A percentile compares a stretch with the other conserved stretches of the same genome.
Evolutionary conservation across 2,888 invertebrate genomes (phyloP).

Genomic region (Lydus trimaculatus): DNA sequence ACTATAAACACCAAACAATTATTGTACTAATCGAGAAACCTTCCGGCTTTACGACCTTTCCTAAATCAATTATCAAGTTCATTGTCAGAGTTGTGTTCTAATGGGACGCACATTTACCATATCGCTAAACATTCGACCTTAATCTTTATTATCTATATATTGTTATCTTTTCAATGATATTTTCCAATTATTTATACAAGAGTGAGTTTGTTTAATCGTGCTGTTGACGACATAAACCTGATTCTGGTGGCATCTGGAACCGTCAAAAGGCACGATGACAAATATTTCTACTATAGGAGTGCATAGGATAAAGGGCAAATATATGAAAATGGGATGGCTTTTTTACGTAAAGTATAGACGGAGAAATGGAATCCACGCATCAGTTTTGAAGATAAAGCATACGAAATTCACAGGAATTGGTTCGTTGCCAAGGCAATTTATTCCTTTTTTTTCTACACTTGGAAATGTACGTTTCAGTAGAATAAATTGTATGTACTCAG

Average conservation of each 20-base stretch:
- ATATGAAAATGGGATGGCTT: slow-evolving; percentile 59
- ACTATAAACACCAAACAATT: slow-evolving; percentile 33
- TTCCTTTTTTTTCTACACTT: slow-evolving; percentile 51
- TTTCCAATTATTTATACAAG: background rate
- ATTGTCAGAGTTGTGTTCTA: slow-evolving; percentile 28
- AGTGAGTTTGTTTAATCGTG: background rate
- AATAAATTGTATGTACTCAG: slow-evolving; percentile 25
- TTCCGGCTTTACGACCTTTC: slow-evolving; percentile 27
- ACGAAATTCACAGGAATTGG: slow-evolving; percentile 58
- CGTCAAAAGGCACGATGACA: slow-evolving; percentile 40
- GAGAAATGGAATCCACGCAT: slow-evolving; percentile 57
- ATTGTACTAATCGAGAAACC: slow-evolving; percentile 27
- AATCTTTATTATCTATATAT: background rate
- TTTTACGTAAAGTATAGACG: slow-evolving; percentile 56
- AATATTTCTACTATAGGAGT: slow-evolving; percentile 47
- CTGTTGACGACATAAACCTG: background rate
- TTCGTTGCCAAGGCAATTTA: slow-evolving; percentile 57
- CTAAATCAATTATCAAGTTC: slow-evolving; percentile 34
- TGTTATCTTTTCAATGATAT: background rate
- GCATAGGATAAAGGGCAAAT: slow-evolving; percentile 57
- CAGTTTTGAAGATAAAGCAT: slow-evolving; percentile 57
- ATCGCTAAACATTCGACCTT: background rate
- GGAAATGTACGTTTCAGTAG: slow-evolving; percentile 29
- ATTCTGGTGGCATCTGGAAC: slow-evolving; percentile 34
- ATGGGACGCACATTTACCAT: slow-evolving; percentile 20